A percentile compares a stretch with the other conserved stretches of the same genome.
Evolutionary conservation across 2,113 vertebrate genomes (phyloP).

Genomic region (Gracilinanus agilis): DNA sequence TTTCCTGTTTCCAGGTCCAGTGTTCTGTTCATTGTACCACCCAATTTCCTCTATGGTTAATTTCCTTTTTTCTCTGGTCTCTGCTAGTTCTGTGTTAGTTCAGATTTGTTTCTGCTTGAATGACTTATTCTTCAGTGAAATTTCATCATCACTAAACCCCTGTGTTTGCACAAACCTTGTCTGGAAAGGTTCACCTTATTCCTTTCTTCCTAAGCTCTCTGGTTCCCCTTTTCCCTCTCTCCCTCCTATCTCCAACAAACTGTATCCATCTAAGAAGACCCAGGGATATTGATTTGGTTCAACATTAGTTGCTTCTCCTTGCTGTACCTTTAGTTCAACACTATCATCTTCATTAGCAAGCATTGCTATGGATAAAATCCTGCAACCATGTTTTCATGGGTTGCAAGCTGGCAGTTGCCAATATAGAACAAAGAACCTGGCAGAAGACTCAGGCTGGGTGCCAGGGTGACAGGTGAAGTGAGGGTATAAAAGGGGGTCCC

Average conservation of each 20-base stretch:
- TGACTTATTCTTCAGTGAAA: conserved; percentile 47
- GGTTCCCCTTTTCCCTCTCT: no score
- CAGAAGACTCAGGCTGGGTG: no score
- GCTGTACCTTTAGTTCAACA: neutral
- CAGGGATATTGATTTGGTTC: neutral
- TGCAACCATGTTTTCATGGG: no score
- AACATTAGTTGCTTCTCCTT: neutral
- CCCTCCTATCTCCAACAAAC: neutral
- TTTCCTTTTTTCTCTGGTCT: conserved; percentile 41
- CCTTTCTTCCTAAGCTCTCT: conserved; percentile 19
- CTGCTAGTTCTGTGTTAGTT: conserved; percentile 67
- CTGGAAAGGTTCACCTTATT: conserved; percentile 25
- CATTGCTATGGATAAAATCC: no score
- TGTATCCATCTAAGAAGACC: neutral
- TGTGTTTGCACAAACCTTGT: conserved; percentile 4
- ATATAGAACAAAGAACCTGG: no score
- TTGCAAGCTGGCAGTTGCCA: no score
- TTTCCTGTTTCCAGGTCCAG: neutral
- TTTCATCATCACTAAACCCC: conserved; percentile 40
- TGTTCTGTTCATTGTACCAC: neutral
- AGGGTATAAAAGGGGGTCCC: no score
- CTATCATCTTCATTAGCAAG: no score
- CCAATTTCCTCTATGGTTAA: conserved; percentile 4
- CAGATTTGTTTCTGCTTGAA: conserved; percentile 19
- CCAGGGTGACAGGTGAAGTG: no score